Percentiles rank a stretch among this genome's conserved stretches.
Evolutionary conservation across 2,113 vertebrate genomes (phyloP).

Genomic region (Merops nubicus): DNA sequence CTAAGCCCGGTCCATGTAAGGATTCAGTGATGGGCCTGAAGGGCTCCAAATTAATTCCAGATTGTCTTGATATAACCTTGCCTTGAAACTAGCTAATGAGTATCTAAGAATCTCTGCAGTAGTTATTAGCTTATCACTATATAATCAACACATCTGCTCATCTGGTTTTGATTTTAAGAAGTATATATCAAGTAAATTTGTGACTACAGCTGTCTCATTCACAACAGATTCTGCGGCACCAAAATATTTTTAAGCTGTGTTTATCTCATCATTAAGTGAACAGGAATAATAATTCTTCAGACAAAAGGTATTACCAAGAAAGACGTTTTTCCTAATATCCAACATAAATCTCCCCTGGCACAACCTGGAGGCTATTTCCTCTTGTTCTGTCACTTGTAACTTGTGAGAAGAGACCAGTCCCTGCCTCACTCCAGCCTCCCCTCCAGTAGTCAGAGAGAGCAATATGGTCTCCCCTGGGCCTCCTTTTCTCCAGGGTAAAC

Average conservation of each 20-base stretch:
- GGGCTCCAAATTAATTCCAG: conserved; percentile 68
- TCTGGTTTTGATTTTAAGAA: conserved; percentile 65
- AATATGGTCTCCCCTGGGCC: no score
- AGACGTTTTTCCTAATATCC: no score
- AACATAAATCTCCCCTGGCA: no score
- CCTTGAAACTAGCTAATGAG: neutral
- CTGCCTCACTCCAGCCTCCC: no score
- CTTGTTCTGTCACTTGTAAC: no score
- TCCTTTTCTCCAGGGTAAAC: no score
- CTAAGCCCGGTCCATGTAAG: conserved; percentile 25
- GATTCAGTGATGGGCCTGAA: conserved; percentile 44
- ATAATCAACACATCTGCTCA: conserved; percentile 29
- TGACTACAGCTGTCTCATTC: conserved; percentile 58
- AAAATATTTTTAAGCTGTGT: conserved; percentile 49
- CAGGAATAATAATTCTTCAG: conserved; percentile 9
- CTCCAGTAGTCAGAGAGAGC: no score
- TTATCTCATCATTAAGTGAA: conserved; percentile 16
- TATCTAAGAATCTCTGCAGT: conserved; percentile 17
- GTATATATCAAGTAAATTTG: conserved; percentile 63
- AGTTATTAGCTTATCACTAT: conserved; percentile 23
- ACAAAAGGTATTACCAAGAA: neutral
- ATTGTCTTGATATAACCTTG: neutral
- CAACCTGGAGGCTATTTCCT: no score
- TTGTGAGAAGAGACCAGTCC: no score
- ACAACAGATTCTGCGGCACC: conserved; percentile 40